These are phyloP conservation scores for Clarias macrocephalus DNA, from an alignment of 2,113 vertebrate species.

Conservation along the genomic window DNA sequence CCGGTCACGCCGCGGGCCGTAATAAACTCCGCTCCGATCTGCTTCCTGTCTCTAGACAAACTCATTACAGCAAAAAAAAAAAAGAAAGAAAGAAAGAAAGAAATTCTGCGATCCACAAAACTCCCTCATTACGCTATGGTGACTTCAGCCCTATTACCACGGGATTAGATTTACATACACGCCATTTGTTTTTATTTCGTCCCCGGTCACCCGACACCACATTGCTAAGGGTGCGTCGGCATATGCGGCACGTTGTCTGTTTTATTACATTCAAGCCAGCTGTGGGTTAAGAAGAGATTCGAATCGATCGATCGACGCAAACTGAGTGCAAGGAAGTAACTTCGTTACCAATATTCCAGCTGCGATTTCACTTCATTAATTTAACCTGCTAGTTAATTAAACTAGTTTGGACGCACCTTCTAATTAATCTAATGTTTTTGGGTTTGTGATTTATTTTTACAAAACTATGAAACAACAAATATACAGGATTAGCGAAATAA, in stretches of 20 bases:
- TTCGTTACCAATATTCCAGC: background rate
- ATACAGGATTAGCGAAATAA: no score
- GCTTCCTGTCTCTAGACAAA: background rate
- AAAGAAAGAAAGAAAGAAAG: background rate
- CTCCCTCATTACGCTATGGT: no score
- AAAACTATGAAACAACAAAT: no score
- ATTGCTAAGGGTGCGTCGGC: background rate
- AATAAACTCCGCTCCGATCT: background rate
- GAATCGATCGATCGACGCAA: background rate
- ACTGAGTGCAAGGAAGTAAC: background rate
- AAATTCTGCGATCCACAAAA: background rate
- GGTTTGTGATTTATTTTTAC: no score
- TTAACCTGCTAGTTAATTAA: background rate
- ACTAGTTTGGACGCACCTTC: no score
- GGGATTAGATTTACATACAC: background rate
- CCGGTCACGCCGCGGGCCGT: conserved; percentile 21
- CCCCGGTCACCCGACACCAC: background rate
- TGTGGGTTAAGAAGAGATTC: background rate
- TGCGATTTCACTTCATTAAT: background rate
- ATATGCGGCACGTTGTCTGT: background rate
- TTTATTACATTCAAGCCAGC: background rate
- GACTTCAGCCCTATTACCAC: background rate
- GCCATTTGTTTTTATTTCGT: background rate
- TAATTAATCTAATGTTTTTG: no score
- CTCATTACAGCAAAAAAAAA: background rate